These are phyloP conservation scores for Muraenolepis orangiensis DNA, from an alignment of 2,797 vertebrate genomes.

Conservation along the genomic window DNA sequence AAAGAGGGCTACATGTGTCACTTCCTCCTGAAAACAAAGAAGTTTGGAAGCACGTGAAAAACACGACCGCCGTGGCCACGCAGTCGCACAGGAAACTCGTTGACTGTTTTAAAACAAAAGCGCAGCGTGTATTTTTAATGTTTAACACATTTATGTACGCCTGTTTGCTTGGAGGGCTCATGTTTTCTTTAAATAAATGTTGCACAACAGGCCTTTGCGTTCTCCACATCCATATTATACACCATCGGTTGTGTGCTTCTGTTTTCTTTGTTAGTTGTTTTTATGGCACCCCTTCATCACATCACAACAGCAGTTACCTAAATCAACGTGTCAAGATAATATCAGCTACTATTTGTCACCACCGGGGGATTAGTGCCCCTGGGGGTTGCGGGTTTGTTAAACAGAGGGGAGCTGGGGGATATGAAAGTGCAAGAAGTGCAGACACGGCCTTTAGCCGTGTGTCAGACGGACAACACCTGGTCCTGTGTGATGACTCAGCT, in stretches of 20 bases:
- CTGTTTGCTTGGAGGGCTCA: neutral
- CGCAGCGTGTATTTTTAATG: slow-evolving; percentile 33
- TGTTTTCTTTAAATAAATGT: no score
- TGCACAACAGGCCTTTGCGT: neutral
- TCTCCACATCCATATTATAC: neutral
- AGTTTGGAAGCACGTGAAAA: slow-evolving; percentile 67
- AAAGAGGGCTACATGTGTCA: slow-evolving; percentile 45
- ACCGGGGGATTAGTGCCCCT: neutral
- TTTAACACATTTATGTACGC: neutral
- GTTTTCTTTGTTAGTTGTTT: neutral
- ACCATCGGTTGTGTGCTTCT: neutral
- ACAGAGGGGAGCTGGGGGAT: slow-evolving; percentile 31
- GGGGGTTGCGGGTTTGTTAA: neutral
- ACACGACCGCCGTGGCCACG: slow-evolving; percentile 52
- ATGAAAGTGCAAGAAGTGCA: slow-evolving; percentile 19
- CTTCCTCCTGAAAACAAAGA: slow-evolving; percentile 71
- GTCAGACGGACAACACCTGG: slow-evolving; percentile 67
- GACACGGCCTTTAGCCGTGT: slow-evolving; percentile 31
- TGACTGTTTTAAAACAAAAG: slow-evolving; percentile 66
- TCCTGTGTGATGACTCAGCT: slow-evolving; percentile 55
- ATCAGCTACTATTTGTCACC: neutral
- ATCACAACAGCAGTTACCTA: neutral
- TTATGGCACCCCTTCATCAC: neutral
- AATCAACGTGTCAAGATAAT: neutral
- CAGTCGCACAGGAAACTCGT: slow-evolving; percentile 68